These are phyloP conservation scores for Setophaga kirtlandii DNA, from an alignment of 2,113 vertebrate genomes.

Conservation along the genomic window DNA sequence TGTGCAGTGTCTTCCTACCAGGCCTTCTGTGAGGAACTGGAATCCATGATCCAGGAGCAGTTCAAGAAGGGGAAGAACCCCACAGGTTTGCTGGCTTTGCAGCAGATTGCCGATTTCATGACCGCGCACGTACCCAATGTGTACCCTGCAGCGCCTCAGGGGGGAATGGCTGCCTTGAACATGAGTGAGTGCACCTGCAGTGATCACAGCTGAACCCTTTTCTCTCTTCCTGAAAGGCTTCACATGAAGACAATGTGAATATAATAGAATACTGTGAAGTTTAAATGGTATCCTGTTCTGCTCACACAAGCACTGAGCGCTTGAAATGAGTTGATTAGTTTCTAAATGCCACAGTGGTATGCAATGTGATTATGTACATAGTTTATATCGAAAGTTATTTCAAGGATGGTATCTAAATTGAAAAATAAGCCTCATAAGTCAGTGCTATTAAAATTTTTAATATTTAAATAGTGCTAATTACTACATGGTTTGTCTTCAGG, in stretches of 20 bases:
- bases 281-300: neutral
- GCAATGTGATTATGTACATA: neutral
- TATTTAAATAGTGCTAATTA: neutral
- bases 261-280: neutral
- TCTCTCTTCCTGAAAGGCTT: neutral
- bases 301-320: neutral
- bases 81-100: constrained; percentile 91
- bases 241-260: neutral
- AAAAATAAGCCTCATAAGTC: neutral
- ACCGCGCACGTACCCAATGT: constrained; percentile 90
- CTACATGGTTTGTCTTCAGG: neutral
- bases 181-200: constrained; percentile 87
- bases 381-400: neutral
- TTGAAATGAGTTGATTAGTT: neutral
- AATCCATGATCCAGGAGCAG: constrained; percentile 98
- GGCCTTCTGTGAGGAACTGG: constrained; percentile 97
- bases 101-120: constrained; percentile 99
- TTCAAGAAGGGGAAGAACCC: constrained; percentile 97
- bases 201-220: neutral
- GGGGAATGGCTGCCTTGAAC: constrained; percentile 95
- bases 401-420: neutral
- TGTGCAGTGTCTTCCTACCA: constrained; percentile 43
- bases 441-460: neutral
- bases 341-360: neutral
- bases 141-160: constrained; percentile 93